phyloP scores from a whole-genome alignment of 2,113 vertebrate genomes.

The Aramus guarauna region DNA sequence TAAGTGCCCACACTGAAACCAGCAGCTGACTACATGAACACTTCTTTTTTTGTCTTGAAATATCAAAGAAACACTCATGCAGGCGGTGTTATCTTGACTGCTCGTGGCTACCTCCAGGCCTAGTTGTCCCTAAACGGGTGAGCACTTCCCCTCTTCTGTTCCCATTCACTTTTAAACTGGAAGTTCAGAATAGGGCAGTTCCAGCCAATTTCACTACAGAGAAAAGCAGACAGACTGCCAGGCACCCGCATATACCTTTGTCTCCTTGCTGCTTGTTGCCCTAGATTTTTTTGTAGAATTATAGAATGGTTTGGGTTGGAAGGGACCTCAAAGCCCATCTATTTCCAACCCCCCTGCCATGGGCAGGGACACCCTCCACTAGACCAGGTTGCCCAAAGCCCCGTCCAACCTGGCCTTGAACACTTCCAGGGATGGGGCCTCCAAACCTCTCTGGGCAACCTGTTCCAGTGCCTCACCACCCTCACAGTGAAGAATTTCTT shows the following conservation, averaged over 20 bases:
- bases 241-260: neutral
- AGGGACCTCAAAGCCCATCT: too few relatives aligned
- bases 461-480: too few relatives aligned
- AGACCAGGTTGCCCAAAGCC: too few relatives aligned
- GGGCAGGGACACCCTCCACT: too few relatives aligned
- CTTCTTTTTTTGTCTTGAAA: neutral
- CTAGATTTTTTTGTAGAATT: neutral
- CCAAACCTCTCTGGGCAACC: too few relatives aligned
- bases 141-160: neutral
- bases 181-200: neutral
- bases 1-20: neutral
- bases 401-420: too few relatives aligned
- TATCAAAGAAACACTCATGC: neutral
- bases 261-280: neutral
- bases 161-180: neutral
- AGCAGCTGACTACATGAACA: neutral
- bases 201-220: neutral
- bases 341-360: too few relatives aligned
- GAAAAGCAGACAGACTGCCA: neutral
- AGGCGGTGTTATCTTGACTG: neutral
- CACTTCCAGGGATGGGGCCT: too few relatives aligned
- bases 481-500: too few relatives aligned
- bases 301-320: too few relatives aligned
- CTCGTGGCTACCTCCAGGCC: neutral
- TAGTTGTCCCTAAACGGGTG: neutral